Base-by-base conservation (phyloP, 2,888 invertebrate genomes). In the Cistogaster globosa region DNA sequence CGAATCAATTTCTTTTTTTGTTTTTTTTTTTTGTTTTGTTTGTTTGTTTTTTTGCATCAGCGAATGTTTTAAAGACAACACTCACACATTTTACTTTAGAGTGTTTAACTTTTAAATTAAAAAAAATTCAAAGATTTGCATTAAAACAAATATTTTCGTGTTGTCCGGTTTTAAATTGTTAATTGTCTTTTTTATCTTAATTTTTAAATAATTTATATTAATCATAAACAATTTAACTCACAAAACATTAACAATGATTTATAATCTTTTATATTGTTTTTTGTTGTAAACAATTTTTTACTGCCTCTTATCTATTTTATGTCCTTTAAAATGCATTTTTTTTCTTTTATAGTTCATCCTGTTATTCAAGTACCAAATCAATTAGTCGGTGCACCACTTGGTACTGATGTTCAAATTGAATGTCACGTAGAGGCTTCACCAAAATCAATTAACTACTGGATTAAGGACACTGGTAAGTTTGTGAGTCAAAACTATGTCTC, bases 321-420 rank as follows among this genome's bases (percentile, higher is more conserved):
- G 42, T 42, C 42, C 42, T 12, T 42, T 42, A 12, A 12, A 42
- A 42, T 42, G 11, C 42, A 48, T 63, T 68, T 18, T 22, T 72
- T 51, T 72, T 55, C 86, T 11, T 83, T 55, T 65, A 90, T 91
- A 98, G 98, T 98, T 94, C 96, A 97, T 92, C 98, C 98, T 18
- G 96, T 97, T 90, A 97, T 98, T 91, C 96, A 97, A 93, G 97
- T 97, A 87, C 97, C 97, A 79, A 97, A 97, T 94, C 97, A 98
- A 94, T 94, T 98, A 92, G 97, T 98, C 86, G 97, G 97, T 32
- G 97, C 97, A 85, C 97, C 97, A 80, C 93, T 97, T 89, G 96
- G 96, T 87, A 97, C 97, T 87, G 96, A 97, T 93, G 97, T 97
- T 90, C 95, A 95, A 42, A 94, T 98, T 87, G 97, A 97, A 93